A percentile compares a stretch with the other conserved stretches of the same genome.
Evolutionary conservation across 2,113 vertebrate genomes (phyloP).

Genomic region (Nanorana parkeri): DNA sequence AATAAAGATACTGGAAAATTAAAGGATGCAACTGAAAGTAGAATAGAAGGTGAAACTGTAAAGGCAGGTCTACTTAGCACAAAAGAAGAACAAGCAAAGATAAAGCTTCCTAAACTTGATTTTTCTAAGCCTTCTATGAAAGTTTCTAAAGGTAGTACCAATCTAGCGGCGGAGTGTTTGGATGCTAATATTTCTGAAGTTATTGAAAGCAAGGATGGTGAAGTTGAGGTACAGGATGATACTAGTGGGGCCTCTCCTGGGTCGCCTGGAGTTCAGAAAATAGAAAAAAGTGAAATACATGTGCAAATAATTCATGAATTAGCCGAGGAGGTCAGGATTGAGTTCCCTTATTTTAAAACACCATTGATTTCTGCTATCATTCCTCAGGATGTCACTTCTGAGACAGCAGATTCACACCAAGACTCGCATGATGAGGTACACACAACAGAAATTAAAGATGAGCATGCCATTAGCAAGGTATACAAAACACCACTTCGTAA

Average conservation of each 20-base stretch:
- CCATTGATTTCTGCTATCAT: constrained; percentile 35
- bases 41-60: background rate
- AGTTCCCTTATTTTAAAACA: constrained; percentile 46
- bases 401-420: background rate
- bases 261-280: background rate
- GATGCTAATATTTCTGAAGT: constrained; percentile 50
- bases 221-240: background rate
- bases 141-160: constrained; percentile 56
- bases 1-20: constrained; percentile 18
- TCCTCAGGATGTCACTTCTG: constrained; percentile 26
- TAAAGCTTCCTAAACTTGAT: constrained; percentile 42
- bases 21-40: background rate
- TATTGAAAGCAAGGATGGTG: constrained; percentile 37
- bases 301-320: background rate
- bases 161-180: constrained; percentile 46
- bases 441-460: background rate
- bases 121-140: constrained; percentile 43
- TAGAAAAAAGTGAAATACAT: background rate
- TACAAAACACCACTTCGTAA: background rate
- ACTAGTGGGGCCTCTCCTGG: background rate
- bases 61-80: constrained; percentile 33
- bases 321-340: constrained; percentile 42
- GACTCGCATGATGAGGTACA: background rate
- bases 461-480: background rate
- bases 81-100: constrained; percentile 1